A percentile compares a stretch with the other conserved stretches of the same genome.
Conservation (phyloP, 1,140 invertebrate species). For the Drosophila kohkoa region DNA sequence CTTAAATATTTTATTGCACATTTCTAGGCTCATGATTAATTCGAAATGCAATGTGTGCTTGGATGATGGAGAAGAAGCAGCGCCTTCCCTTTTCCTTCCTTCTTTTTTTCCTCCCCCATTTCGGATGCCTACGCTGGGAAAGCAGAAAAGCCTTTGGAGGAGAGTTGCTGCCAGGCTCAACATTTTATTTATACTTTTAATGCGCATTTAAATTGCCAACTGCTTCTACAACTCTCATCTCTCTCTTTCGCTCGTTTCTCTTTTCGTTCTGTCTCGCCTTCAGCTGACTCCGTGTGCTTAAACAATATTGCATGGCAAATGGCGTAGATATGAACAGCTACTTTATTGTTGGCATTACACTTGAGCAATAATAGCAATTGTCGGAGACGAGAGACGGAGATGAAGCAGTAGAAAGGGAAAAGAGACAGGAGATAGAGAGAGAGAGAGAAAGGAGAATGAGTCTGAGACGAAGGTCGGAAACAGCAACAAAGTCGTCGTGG, state of each 20-base stretch:
- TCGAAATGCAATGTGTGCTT: conserved; percentile 36
- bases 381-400: conserved; percentile 29
- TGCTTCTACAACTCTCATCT: conserved; percentile 12
- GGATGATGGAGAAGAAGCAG: conserved; percentile 18
- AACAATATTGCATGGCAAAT: conserved; percentile 63
- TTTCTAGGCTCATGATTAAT: conserved; percentile 53
- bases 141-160: background rate
- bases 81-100: background rate
- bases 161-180: conserved; percentile 31
- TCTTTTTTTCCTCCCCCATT: background rate
- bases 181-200: conserved; percentile 59
- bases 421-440: too few relatives aligned
- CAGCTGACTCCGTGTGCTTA: conserved; percentile 39
- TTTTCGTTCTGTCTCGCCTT: background rate
- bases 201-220: conserved; percentile 49
- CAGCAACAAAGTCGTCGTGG: conserved; percentile 13
- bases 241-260: background rate
- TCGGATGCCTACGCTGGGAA: background rate
- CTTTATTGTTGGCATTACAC: conserved; percentile 63
- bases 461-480: conserved; percentile 2
- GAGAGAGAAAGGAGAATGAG: background rate
- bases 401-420: too few relatives aligned
- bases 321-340: conserved; percentile 62
- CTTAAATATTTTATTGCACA: conserved; percentile 55
- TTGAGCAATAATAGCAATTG: conserved; percentile 63